A percentile compares a stretch with the other conserved stretches of the same genome.
These are phyloP conservation scores for Spialia ferax DNA, from an alignment of 2,888 invertebrate genomes.

Conservation along the genomic window DNA sequence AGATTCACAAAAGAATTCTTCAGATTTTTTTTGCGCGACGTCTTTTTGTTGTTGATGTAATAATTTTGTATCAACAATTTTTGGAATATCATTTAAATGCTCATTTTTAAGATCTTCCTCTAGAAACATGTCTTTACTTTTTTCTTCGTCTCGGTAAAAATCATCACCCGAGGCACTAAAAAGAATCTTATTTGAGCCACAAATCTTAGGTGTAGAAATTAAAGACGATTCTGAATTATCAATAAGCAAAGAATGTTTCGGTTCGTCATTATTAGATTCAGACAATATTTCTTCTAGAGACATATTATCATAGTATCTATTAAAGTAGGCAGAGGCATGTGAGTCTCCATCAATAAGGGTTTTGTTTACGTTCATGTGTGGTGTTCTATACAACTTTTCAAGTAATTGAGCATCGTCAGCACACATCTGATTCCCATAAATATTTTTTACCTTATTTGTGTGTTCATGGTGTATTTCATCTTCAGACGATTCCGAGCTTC, in stretches of 20 bases:
- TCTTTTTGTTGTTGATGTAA: slow-evolving; percentile 45
- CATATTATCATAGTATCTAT: slow-evolving; percentile 57
- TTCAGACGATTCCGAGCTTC: slow-evolving; percentile 52
- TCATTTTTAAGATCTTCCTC: not conserved
- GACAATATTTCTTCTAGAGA: slow-evolving; percentile 61
- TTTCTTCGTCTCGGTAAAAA: not conserved
- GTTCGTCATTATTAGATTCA: slow-evolving; percentile 45
- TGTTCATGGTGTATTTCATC: slow-evolving; percentile 55
- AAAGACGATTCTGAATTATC: slow-evolving; percentile 43
- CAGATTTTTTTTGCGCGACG: slow-evolving; percentile 8
- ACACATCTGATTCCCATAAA: slow-evolving; percentile 69
- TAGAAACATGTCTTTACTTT: not conserved
- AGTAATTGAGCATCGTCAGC: slow-evolving; percentile 65
- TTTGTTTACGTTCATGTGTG: slow-evolving; percentile 74
- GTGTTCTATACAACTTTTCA: slow-evolving; percentile 70
- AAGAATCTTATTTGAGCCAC: not conserved
- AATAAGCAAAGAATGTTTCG: slow-evolving; percentile 47
- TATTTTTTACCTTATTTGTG: slow-evolving; percentile 63
- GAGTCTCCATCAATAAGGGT: slow-evolving; percentile 58
- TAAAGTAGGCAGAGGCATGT: slow-evolving; percentile 44
- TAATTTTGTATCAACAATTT: slow-evolving; percentile 1
- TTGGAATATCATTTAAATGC: not conserved
- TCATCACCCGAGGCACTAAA: not conserved
- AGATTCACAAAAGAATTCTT: slow-evolving; percentile 63
- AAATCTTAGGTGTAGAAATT: not conserved